These are phyloP conservation scores for Acanthisitta chloris DNA, from an alignment of 2,113 vertebrate species.

Conservation along the genomic window DNA sequence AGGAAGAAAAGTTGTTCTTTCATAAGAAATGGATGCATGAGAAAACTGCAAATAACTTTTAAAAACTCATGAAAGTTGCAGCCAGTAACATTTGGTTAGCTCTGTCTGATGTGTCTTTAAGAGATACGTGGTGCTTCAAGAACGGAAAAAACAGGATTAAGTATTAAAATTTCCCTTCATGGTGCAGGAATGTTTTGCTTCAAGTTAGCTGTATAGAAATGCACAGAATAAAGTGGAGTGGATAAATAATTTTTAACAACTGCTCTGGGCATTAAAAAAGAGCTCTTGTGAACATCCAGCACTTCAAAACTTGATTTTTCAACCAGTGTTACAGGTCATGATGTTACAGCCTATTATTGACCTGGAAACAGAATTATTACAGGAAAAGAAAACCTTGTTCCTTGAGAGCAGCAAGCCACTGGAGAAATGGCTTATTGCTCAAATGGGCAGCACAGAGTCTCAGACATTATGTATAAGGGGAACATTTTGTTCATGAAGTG, in stretches of 20 bases:
- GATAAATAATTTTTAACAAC: neutral
- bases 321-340: neutral
- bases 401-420: neutral
- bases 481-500: neutral
- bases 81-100: neutral
- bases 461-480: neutral
- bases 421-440: neutral
- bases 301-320: neutral
- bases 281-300: neutral
- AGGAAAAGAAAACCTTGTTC: neutral
- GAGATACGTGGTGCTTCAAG: neutral
- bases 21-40: neutral
- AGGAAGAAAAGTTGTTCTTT: neutral
- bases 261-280: neutral
- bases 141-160: neutral
- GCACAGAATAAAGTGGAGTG: neutral
- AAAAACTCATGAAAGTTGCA: neutral
- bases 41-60: neutral
- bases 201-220: neutral
- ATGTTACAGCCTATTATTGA: neutral
- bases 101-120: neutral
- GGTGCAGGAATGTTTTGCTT: neutral
- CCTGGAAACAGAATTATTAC: neutral
- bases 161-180: neutral
- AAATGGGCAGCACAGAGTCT: neutral